Base-by-base conservation (phyloP, 2,888 invertebrate species). In the Rhagium mordax region DNA sequence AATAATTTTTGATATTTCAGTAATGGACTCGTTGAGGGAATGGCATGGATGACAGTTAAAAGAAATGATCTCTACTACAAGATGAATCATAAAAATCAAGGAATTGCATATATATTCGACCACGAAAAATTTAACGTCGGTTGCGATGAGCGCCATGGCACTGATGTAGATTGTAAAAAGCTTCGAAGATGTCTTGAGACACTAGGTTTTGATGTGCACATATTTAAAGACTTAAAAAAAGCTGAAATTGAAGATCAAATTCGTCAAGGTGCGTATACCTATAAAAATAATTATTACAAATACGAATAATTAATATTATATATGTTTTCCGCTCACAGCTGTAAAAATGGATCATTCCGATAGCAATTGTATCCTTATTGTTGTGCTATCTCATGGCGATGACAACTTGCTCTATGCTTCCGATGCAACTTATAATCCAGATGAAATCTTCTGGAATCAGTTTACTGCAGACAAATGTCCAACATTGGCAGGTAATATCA, bases 351-450 rank as follows among this genome's bases (percentile, higher is more conserved):
- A 98, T 87, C 96, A 97, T 87, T 89, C 91, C 0, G 91, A 96
- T 62, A 90, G 92, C 79, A 98, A 98, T 86, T 97, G 97, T 84
- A 89, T 98, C 78, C 87, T 95, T 0, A 90, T 97, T 82, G 93
- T 94, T 59, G 94, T 98, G 57, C 88, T 98, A 77, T 94, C 95
- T 68, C 98, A 98, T 85, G 98, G 98, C 27, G 97, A 97, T 85
- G 89, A 94, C 78, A 96, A 96, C 4, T 91, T 94, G 84, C 88
- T 98, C 62, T 97, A 95, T 87, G 96, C 96, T 41, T 93, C 92
- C 84, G 96, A 98, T 86, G 91, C 92, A 10, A 92, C 93, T 76
- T 95, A 97, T 86, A 94, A 94, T 84, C 92, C 96, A 61, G 96
- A 97, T 57, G 89, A 90, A 64, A 89, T 70, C 18, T 20, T 96